These are phyloP conservation scores for Parascotia fuliginaria DNA, from an alignment of 2,888 invertebrate genomes.

Conservation along the genomic window DNA sequence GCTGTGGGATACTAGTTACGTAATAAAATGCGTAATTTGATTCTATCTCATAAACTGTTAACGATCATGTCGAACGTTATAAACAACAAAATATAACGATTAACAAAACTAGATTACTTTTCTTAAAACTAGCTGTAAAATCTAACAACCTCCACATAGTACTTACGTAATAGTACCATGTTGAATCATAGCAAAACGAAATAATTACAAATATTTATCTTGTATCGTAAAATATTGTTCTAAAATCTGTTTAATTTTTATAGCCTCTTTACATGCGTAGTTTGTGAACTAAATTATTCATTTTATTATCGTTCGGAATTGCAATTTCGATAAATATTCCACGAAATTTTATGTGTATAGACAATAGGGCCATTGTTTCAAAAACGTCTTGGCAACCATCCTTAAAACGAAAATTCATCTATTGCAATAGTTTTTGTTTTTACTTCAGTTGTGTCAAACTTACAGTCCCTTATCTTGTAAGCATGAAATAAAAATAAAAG, in stretches of 20 bases:
- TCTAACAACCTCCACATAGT: too few species aligned
- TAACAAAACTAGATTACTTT: too few species aligned
- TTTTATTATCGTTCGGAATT: conserved; percentile 5
- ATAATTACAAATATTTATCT: not conserved
- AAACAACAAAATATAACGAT: too few species aligned
- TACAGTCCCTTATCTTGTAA: too few species aligned
- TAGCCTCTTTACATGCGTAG: conserved; percentile 2
- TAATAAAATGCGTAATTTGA: too few species aligned
- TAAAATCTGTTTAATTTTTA: conserved; percentile 3
- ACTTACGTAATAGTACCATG: not conserved
- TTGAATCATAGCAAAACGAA: not conserved
- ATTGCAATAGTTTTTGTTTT: too few species aligned
- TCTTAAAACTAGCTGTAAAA: too few species aligned
- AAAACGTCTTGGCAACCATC: not conserved
- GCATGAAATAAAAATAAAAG: too few species aligned
- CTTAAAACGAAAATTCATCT: not conserved
- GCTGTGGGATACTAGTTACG: too few species aligned
- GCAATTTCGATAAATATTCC: conserved; percentile 6
- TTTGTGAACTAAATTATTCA: conserved; percentile 4
- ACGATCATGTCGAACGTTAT: too few species aligned
- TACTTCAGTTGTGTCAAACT: too few species aligned
- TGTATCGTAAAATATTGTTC: conserved; percentile 5
- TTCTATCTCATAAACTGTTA: too few species aligned
- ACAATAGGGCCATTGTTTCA: conserved; percentile 1
- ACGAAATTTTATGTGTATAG: conserved; percentile 5